phyloP scores from a whole-genome alignment of 2,113 vertebrate genomes.

The Xiphophorus couchianus region DNA sequence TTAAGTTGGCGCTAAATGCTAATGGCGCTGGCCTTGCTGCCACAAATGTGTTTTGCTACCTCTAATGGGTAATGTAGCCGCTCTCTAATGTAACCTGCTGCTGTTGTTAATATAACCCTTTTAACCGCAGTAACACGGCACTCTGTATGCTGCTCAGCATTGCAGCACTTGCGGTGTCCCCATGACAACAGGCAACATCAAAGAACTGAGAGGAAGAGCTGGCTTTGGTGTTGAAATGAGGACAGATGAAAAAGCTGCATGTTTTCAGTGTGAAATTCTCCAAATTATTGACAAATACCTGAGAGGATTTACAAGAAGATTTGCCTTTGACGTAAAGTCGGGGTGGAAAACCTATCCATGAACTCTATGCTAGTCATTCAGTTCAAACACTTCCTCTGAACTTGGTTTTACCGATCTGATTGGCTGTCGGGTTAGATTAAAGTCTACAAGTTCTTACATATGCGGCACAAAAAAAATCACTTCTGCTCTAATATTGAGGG shows the following conservation, averaged over 20 bases:
- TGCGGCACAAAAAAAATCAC: constrained; percentile 22
- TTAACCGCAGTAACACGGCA: constrained; percentile 56
- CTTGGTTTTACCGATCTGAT: constrained; percentile 29
- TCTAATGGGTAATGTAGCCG: constrained; percentile 58
- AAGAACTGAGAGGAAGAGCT: constrained; percentile 31
- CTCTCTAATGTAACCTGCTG: constrained; percentile 53
- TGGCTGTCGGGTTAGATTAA: neutral
- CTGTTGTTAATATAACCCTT: constrained; percentile 63
- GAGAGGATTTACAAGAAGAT: neutral
- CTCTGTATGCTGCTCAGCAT: constrained; percentile 52
- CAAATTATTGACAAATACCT: neutral
- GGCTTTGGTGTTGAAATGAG: constrained; percentile 18
- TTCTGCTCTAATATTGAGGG: constrained; percentile 18
- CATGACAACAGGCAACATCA: constrained; percentile 62
- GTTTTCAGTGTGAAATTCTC: neutral
- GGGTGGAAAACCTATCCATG: neutral
- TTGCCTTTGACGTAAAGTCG: neutral
- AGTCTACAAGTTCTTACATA: constrained; percentile 3
- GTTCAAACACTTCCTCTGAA: constrained; percentile 2
- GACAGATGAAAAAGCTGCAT: neutral
- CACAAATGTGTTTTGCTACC: constrained; percentile 59
- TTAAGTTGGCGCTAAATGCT: constrained; percentile 44
- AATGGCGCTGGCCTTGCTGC: constrained; percentile 30
- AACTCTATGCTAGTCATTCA: neutral
- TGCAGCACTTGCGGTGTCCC: constrained; percentile 27